Evolutionary conservation across 2,888 invertebrate species (phyloP).

Genomic region (Heliconius sara): DNA sequence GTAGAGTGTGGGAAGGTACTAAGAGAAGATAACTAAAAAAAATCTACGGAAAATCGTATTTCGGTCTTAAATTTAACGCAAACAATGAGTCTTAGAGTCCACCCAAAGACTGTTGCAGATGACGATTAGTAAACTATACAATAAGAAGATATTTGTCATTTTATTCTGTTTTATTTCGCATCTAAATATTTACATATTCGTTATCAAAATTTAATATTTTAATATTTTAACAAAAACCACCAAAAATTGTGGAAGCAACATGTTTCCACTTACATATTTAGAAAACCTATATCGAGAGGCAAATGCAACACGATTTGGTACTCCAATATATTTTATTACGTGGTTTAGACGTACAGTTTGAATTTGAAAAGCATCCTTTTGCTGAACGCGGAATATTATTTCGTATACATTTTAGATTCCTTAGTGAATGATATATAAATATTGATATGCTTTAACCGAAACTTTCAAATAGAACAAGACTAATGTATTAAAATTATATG

Average conservation of each 20-base stretch:
- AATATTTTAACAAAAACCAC: background rate
- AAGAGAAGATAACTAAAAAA: background rate
- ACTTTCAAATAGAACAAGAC: conserved; percentile 13
- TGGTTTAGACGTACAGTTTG: conserved; percentile 46
- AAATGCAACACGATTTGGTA: conserved; percentile 45
- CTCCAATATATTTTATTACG: conserved; percentile 49
- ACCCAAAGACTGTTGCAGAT: too few species aligned
- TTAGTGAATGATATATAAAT: conserved; percentile 41
- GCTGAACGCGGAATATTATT: conserved; percentile 45
- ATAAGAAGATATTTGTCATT: too few species aligned
- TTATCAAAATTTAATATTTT: background rate
- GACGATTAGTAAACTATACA: too few species aligned
- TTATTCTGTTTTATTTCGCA: too few species aligned
- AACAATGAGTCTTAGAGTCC: too few species aligned
- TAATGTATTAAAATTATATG: conserved; percentile 6
- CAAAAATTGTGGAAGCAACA: conserved; percentile 4
- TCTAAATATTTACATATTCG: background rate
- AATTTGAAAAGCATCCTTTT: conserved; percentile 46
- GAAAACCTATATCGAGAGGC: conserved; percentile 34
- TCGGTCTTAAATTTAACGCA: too few species aligned
- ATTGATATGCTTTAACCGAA: conserved; percentile 31
- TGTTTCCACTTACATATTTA: conserved; percentile 18
- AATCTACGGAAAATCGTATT: too few species aligned
- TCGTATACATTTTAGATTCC: conserved; percentile 40
- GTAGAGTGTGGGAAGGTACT: too few species aligned